Evolutionary conservation across 2,113 vertebrate species (phyloP), one percentile per base, ranked within the genome.

Genomic region (Dasyurus viverrinus): DNA sequence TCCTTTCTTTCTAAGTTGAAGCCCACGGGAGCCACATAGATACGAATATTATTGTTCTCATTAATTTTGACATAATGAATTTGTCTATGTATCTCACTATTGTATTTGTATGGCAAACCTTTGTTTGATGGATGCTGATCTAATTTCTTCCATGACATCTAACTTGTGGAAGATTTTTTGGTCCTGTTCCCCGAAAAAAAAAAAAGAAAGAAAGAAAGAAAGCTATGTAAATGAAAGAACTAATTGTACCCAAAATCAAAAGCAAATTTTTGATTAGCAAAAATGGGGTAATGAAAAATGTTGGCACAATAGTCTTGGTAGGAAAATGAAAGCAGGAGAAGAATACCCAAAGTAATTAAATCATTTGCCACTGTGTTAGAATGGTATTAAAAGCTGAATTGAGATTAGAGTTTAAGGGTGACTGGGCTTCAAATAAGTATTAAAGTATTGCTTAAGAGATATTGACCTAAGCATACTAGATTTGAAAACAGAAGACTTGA

Each of bases 161-260:
- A 95, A 95, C 57, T 91, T 96, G 42, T 89, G 96, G 95, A 97
- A 97, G n/a, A 54, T 94, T 92, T n/a, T n/a, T n/a, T n/a, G n/a
- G n/a, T n/a, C n/a, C n/a, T n/a, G n/a, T n/a, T n/a, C n/a, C n/a
- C n/a, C n/a, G n/a, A n/a, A n/a, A n/a, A n/a, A n/a, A 52, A 52
- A 52, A 52, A 48, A 48, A 48, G 4, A 48, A 48, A 48, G 4
- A 48, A 48, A 48, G 5, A 48, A 48, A 48, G 48, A 48, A 97
- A 23, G 22, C 93, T 97, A 96, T 90, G 36, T 53, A 98, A 98
- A 95, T 95, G 97, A 98, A 98, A 97, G 19, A 96, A 94, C 97
- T 97, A 98, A 98, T 98, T 93, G 94, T 47, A 54, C 90, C 95
- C 26, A 89, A 97, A 97, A 95, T 96, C 97, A 95, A 97, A 96